Evolutionary conservation across 2,797 vertebrate genomes (phyloP), one percentile per base, ranked within the genome.

Genomic region (Microchirus variegatus): DNA sequence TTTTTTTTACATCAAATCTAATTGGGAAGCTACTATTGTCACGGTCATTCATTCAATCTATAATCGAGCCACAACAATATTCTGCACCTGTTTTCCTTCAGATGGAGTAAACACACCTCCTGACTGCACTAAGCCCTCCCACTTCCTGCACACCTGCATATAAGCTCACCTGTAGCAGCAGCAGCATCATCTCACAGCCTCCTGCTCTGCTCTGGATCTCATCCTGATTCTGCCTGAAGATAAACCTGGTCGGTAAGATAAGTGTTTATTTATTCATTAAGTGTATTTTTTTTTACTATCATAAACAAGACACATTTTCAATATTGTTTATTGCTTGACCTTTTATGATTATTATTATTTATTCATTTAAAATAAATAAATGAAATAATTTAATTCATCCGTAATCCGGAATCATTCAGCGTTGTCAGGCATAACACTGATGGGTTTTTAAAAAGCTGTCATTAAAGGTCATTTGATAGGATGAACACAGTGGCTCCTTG

Each of bases 151-250:
- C 80, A 90, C 85, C 82, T 84, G 77, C 10, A 82, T 91, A 90
- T 80, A 91, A 86, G 31, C 64, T 49, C 82, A 90, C 86, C 89
- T 90, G 84, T 59, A 59, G 71, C 74, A 73, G 74, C 70, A 70
- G 68, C 69, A 73, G 54, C 75, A 17, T 18, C 75, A 17, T 18
- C 17, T 77, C 84, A 81, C 19, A 86, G 64, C 63, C 48, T 50
- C 13, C 62, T 49, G 52, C 57, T 54, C 51, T 78, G 60, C 53
- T 55, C 78, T 67, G 65, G 67, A 78, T 69, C 58, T 5, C 45
- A 54, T 17, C 61, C 26, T 22, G 9, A 53, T 13, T 67, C 66
- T 2, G 53, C n/a, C 58, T 63, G 26, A 67, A 77, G 14, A 77
- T 57, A 67, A 59, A 8, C 14, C 53, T 35, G 82, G 89, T 91